Evolutionary conservation across 2,888 invertebrate species (phyloP), one percentile per base, ranked within the genome.

Genomic region (Phortica okadai): DNA sequence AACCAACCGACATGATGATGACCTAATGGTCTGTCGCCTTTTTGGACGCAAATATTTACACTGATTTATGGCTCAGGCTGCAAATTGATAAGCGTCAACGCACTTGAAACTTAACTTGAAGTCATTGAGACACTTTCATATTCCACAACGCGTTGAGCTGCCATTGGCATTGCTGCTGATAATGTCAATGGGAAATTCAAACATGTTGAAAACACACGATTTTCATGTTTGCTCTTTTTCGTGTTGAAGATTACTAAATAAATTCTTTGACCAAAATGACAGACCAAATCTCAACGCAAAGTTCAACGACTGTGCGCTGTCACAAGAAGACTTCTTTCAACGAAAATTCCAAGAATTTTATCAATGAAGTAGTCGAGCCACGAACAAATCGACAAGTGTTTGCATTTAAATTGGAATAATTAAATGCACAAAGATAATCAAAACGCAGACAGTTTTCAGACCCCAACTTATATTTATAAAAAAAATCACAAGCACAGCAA

Each of bases 341-440:
- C 6, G 25, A 14, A 16, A 75, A 78, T 81, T 79, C 81, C 67
- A 3, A 76, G 80, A 78, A 82, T 77, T 25, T 44, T 45, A 54
- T 50, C 59, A 75, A 75, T 69, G 72, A 78, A 62, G 16, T 7
- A 25, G 4, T 62, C 25, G 25, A 10, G 62, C 81, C 42, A 76
- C 78, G 75, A 10, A 33, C 58, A 75, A 78, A 84, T 77, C 81
- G 81, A 83, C 82, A 83, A 82, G 83, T 83, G 83, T 82, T 82
- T 82, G 80, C 76, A 81, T 85, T 84, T 82, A 84, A 88, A 86
- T 83, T 83, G 82, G 80, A 88, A 88, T 88, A 83, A 88, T 89
- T 89, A 87, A 89, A 80, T 80, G 78, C 78, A 64, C 59, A 50
- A 44, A 33, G 21, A 64, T 67, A 74, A 67, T 74, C 59, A 76